Percentiles rank a stretch among this genome's conserved stretches.
Evolutionary conservation across 2,888 invertebrate species (phyloP).

Genomic region (Geophilus truncorum): DNA sequence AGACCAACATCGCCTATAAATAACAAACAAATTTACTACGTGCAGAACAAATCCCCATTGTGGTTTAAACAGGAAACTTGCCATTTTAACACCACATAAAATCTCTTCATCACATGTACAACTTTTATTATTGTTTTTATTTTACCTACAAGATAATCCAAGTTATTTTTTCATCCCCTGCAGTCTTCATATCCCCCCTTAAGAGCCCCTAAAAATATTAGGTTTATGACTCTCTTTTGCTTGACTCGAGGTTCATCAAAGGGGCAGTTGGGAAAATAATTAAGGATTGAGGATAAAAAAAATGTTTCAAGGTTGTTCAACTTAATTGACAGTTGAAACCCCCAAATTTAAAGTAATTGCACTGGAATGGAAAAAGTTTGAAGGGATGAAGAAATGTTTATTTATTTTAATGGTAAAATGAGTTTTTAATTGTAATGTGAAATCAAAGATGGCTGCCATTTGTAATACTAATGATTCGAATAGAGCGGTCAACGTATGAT

Average conservation of each 20-base stretch:
- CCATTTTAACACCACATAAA: not conserved
- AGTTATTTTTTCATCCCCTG: not conserved
- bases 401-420: no score
- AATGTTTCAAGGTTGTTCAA: not conserved
- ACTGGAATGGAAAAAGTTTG: no score
- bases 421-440: no score
- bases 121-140: not conserved
- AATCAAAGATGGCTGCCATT: no score
- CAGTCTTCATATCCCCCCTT: not conserved
- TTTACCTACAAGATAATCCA: not conserved
- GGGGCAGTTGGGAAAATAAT: not conserved
- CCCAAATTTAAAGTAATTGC: no score
- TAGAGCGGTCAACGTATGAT: no score
- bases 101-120: not conserved
- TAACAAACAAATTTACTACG: not conserved
- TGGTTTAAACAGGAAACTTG: not conserved
- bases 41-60: not conserved
- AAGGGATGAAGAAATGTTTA: no score
- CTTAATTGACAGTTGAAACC: not conserved
- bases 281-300: not conserved
- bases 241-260: not conserved
- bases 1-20: not conserved
- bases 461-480: no score
- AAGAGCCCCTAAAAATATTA: not conserved
- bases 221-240: not conserved